Base-by-base conservation (phyloP, 2,888 invertebrate genomes). In the Oxycera nigricornis region DNA sequence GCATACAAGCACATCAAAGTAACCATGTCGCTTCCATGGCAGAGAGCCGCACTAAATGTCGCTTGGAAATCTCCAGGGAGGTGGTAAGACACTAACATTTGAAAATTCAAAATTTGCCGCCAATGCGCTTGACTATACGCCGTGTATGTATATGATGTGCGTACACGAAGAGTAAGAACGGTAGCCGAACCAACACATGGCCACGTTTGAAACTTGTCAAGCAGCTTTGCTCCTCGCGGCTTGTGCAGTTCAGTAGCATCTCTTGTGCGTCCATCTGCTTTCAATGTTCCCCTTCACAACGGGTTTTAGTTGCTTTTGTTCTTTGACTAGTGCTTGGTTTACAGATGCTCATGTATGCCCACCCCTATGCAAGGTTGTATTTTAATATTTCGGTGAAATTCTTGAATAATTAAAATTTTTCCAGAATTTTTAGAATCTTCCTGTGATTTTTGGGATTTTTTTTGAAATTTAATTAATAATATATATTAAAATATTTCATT, bases 231-330 rank as follows among this genome's bases (percentile, higher is more conserved):
- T 11, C 41, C 41, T 24, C 62, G 30, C 20, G 28, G 14, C 30
- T 2, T n/a, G 24, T 17, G 2, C 62, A 39, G 62, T n/a, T 62
- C 35, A 39, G 62, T 62, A 65, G 41, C 65, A 65, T 65, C 41
- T 4, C 20, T 65, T 65, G n/a, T 39, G 22, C 17, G 17, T 11
- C 9, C 17, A 24, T 55, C 11, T 22, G 24, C 55, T 24, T 65
- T 11, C 9, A 17, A 35, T 26, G 30, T 65, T 65, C 41, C 65
- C 65, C 65, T 41, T 65, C 39, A 9, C 11, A 35, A 39, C 24
- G 59, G 59, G 30, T 59, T 59, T 59, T 30, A 28, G 46, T 3
- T 46, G 35, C 35, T 11, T 35, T 35, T 35, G 35, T 11, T 35
- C 35, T 17, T n/a, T 14, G 4, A 17, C 14, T 46, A 7, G 14